Evolutionary conservation across 2,888 invertebrate species (phyloP).

Genomic region (Drosophila prostipennis): DNA sequence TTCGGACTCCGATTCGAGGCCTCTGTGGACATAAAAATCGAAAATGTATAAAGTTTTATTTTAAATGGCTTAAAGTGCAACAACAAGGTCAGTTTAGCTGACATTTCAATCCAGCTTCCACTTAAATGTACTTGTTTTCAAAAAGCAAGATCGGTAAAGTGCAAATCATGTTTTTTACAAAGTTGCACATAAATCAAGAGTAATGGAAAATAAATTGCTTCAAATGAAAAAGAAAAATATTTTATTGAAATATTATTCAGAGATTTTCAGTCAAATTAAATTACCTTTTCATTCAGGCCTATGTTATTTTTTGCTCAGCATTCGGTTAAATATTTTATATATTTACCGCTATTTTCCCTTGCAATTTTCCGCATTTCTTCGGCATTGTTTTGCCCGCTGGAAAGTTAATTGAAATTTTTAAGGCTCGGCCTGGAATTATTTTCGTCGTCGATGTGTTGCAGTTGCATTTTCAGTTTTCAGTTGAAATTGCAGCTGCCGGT

Average conservation of each 20-base stretch:
- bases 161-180: background rate
- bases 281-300: background rate
- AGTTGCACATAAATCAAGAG: background rate
- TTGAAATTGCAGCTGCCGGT: slow-evolving; percentile 44
- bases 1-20: slow-evolving; percentile 17
- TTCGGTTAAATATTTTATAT: slow-evolving; percentile 13
- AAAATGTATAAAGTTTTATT: slow-evolving; percentile 23
- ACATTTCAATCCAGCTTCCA: slow-evolving; percentile 28
- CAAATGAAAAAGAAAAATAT: background rate
- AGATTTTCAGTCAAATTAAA: background rate
- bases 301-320: background rate
- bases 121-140: slow-evolving; percentile 23
- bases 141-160: slow-evolving; percentile 3
- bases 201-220: background rate
- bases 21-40: slow-evolving; percentile 25
- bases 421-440: slow-evolving; percentile 54
- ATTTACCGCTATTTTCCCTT: slow-evolving; percentile 17
- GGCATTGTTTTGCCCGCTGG: slow-evolving; percentile 35
- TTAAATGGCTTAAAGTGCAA: slow-evolving; percentile 39
- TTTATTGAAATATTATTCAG: background rate
- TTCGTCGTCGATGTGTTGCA: slow-evolving; percentile 33
- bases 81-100: slow-evolving; percentile 40
- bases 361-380: slow-evolving; percentile 34
- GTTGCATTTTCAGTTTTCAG: slow-evolving; percentile 15
- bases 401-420: slow-evolving; percentile 76